Evolutionary conservation across 2,888 invertebrate species (phyloP).

Genomic region (Ashinkailepas kermadecensis): DNA sequence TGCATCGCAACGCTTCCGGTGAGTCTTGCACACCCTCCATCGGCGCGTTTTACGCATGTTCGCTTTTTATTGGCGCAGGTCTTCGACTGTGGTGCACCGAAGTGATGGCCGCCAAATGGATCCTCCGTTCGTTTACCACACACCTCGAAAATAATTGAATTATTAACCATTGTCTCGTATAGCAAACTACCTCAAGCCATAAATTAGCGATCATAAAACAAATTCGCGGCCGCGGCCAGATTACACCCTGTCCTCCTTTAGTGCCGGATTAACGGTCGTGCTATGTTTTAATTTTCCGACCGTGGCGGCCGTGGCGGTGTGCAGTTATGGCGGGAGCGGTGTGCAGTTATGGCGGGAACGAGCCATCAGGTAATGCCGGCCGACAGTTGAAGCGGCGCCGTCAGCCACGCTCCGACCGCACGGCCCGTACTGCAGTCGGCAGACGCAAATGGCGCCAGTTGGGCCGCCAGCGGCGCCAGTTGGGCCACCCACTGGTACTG

Average conservation of each 20-base stretch:
- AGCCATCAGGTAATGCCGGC: neutral
- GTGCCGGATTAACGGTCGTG: neutral
- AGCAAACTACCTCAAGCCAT: neutral
- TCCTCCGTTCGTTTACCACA: neutral
- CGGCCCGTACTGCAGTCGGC: neutral
- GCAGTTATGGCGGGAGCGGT: neutral
- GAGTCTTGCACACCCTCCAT: too few species aligned
- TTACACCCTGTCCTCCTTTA: neutral
- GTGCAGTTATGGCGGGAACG: neutral
- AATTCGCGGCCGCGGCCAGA: neutral
- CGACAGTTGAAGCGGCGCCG: neutral
- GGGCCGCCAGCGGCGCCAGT: too few species aligned
- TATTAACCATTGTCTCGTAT: constrained; percentile 11
- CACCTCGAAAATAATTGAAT: constrained; percentile 9
- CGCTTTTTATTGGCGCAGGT: too few species aligned
- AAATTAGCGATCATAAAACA: constrained; percentile 9
- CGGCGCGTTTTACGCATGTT: too few species aligned
- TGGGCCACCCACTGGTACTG: too few species aligned
- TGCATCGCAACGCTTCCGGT: too few species aligned
- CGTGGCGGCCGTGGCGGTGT: constrained; percentile 76
- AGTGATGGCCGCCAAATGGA: neutral
- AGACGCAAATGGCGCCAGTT: too few species aligned
- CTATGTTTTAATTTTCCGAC: constrained; percentile 59
- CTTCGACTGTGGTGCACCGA: neutral
- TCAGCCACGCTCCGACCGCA: neutral